Conservation (phyloP, 1,140 invertebrate genomes). For the Drosophila tsacasi region DNA sequence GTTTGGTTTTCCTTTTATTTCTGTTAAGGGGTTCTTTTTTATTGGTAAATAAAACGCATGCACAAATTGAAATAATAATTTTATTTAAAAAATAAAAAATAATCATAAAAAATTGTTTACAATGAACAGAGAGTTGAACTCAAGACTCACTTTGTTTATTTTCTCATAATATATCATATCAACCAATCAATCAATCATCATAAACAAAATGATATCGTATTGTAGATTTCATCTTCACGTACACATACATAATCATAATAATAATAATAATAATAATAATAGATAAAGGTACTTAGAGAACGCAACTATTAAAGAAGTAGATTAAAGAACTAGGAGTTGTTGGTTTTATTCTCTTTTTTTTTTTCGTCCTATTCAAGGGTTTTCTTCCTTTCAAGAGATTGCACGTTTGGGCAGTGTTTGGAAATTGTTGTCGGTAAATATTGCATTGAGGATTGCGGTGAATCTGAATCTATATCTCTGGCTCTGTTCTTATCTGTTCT, state of each 20-base stretch:
- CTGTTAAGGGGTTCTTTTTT: not conserved
- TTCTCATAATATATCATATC: constrained; percentile 47
- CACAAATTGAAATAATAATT: constrained; percentile 80
- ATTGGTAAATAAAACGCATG: constrained; percentile 71
- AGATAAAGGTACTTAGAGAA: constrained; percentile 83
- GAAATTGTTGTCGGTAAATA: constrained; percentile 63
- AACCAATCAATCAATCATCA: constrained; percentile 56
- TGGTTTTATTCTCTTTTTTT: constrained; percentile 48
- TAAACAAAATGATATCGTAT: constrained; percentile 66
- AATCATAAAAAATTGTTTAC: constrained; percentile 81
- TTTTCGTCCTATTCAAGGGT: constrained; percentile 52
- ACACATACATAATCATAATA: constrained; percentile 39
- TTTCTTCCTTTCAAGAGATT: constrained; percentile 68
- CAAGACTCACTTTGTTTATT: constrained; percentile 75
- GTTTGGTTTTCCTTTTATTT: not conserved
- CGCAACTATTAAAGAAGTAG: constrained; percentile 72
- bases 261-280: constrained; percentile 62
- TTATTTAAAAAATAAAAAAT: constrained; percentile 84
- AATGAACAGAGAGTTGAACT: constrained; percentile 83
- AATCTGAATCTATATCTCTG: constrained; percentile 37
- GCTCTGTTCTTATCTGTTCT: constrained; percentile 22
- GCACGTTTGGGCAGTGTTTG: constrained; percentile 82
- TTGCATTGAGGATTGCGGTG: constrained; percentile 62
- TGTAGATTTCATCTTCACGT: constrained; percentile 59
- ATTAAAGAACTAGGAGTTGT: constrained; percentile 80